Percentiles rank a stretch among this genome's conserved stretches.
Evolutionary conservation across 2,888 invertebrate species (phyloP).

Genomic region (Dioctria rufipes): DNA sequence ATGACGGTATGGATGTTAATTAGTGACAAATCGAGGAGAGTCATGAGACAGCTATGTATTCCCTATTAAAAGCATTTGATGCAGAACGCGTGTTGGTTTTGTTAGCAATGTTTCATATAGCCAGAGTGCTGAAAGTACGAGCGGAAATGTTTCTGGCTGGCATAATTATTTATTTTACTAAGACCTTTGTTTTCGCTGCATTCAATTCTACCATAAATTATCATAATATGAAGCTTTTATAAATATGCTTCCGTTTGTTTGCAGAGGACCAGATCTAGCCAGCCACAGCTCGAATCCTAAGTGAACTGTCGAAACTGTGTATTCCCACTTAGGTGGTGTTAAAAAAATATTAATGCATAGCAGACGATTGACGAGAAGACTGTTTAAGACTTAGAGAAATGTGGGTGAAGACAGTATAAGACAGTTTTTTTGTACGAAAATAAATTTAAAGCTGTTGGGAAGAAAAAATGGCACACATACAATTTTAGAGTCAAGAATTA

Average conservation of each 20-base stretch:
- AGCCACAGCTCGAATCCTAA: too few relatives aligned
- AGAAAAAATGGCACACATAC: too few relatives aligned
- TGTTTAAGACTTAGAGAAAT: background rate
- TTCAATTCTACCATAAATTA: too few relatives aligned
- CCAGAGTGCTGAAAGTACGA: background rate
- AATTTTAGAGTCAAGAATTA: too few relatives aligned
- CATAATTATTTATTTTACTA: too few relatives aligned
- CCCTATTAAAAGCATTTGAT: background rate
- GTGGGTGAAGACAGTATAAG: background rate
- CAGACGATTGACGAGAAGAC: background rate
- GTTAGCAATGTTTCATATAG: background rate
- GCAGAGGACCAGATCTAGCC: too few relatives aligned
- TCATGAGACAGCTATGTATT: background rate
- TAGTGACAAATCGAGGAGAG: background rate
- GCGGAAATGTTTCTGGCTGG: background rate
- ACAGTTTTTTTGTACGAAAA: background rate
- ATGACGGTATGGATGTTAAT: too few relatives aligned
- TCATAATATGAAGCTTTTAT: too few relatives aligned
- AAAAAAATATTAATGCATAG: background rate
- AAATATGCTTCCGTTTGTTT: too few relatives aligned
- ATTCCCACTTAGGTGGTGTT: background rate
- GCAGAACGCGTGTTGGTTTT: background rate
- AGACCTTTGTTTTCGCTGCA: too few relatives aligned
- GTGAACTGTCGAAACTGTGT: background rate
- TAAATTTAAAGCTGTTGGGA: too few relatives aligned